Base-by-base conservation (phyloP, 2,888 invertebrate species). In the Archips xylosteana region DNA sequence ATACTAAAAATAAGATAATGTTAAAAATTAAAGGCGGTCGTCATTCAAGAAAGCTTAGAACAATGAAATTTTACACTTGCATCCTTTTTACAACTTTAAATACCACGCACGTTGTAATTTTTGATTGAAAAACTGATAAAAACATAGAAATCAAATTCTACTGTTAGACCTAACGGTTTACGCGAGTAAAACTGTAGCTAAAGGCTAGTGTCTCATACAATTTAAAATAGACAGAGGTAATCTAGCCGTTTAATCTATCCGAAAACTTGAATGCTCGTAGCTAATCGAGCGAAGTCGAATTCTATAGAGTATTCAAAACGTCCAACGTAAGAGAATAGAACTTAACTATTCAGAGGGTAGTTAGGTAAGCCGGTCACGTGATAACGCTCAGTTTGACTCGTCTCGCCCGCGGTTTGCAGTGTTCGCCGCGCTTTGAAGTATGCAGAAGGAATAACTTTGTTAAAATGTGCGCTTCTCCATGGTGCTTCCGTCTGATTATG, bases 331-430 rank as follows among this genome's bases (percentile, higher is more conserved):
- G 65, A 51, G 65, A 65, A 65, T 51, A 65, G 65, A 8, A 34
- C 65, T 65, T 49, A 65, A 65, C 65, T 65, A 65, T 65, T 51
- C 65, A 51, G 51, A 62, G 62, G 51, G 36, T 49, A 32, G 68
- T 69, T 73, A 67, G 12, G 59, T 36, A 73, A 63, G 39, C 73
- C 32, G 63, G 73, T 73, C 73, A 73, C 73, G 73, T 73, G 63
- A 49, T 63, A 68, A 42, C 68, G 73, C 61, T 73, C 73, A 73
- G 73, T 73, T 73, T 64, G 73, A 73, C 63, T 68, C 68, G 73
- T 51, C 72, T 62, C 62, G 51, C 51, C 65, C 65, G 66, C 57
- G 68, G 73, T 73, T 73, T 73, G 67, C 68, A 63, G 49, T 15
- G 64, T 15, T 39, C 42, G 13, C 34, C 68, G 62, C 51, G 10